Evolutionary conservation across 30 jellyfish, hydroid and myxozoan genomes (phyloP), one percentile per base, ranked within the genome.

Genomic region (Calvadosia cruxmelitensis): DNA sequence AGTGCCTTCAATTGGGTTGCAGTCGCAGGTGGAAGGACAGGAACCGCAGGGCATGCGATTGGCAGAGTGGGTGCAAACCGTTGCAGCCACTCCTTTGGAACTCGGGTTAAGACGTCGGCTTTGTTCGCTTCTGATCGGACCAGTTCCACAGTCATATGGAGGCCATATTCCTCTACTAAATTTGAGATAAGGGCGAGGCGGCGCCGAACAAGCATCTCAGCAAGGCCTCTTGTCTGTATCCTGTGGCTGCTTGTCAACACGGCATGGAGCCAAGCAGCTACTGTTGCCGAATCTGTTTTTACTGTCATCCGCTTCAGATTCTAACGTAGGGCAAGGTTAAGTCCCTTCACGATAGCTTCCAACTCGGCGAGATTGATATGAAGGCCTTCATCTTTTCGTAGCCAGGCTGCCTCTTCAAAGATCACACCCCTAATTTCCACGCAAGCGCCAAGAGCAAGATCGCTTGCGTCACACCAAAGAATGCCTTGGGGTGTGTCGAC

Each of bases 41-140:
- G n/a, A n/a, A n/a, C n/a, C n/a, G n/a, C n/a, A n/a, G n/a, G n/a
- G n/a, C n/a, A n/a, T n/a, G n/a, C n/a, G n/a, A n/a, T n/a, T n/a
- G n/a, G n/a, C n/a, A n/a, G n/a, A n/a, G n/a, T n/a, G n/a, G n/a
- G n/a, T n/a, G n/a, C n/a, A n/a, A n/a, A n/a, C n/a, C n/a, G n/a
- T n/a, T n/a, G n/a, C n/a, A n/a, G n/a, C n/a, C n/a, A n/a, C n/a
- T n/a, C n/a, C n/a, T n/a, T n/a, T n/a, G n/a, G n/a, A n/a, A n/a
- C n/a, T n/a, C 74, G 29, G 67, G 74, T 50, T 16, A 51, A 16
- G 33, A 3, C 29, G 34, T 71, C 81, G 53, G 75, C 74, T 25
- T 30, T 52, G 50, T 71, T 71, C 62, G 28, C 77, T 52, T 27
- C 81, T 23, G 81, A 71, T 20, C 63, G 74, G 25, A 71, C 81